Evolutionary conservation across 1,140 invertebrate genomes (phyloP).

Genomic region (Scaptodrosophila lebanonensis): DNA sequence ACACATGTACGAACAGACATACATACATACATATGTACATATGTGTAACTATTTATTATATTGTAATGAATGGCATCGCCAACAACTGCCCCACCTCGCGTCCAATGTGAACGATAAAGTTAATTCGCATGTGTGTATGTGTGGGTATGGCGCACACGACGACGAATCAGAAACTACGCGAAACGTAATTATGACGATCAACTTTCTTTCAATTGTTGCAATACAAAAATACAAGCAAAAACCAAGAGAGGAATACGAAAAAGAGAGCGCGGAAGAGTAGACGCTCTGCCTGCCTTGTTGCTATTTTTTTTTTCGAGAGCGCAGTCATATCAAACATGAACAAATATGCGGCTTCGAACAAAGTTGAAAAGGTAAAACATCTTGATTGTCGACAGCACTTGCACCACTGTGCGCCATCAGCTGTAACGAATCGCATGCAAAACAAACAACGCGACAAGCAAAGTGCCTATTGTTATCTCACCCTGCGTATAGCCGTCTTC

Average conservation of each 20-base stretch:
- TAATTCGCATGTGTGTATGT: background rate
- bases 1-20: background rate
- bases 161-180: constrained; percentile 21
- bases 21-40: no score
- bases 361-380: background rate
- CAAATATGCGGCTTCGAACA: constrained; percentile 20
- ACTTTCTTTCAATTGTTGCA: constrained; percentile 25
- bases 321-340: constrained; percentile 25
- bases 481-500: constrained; percentile 91
- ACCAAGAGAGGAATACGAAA: background rate
- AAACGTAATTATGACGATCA: constrained; percentile 41
- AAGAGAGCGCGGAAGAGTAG: constrained; percentile 6
- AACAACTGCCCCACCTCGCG: constrained; percentile 34
- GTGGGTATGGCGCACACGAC: constrained; percentile 16
- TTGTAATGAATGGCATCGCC: constrained; percentile 36
- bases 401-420: constrained; percentile 54
- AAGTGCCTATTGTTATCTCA: constrained; percentile 72
- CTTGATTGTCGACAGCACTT: background rate
- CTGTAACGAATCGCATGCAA: constrained; percentile 35
- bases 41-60: constrained; percentile 49
- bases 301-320: constrained; percentile 37
- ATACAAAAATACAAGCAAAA: constrained; percentile 19
- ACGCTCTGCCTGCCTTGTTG: constrained; percentile 5
- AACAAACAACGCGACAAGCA: background rate
- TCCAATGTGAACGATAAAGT: constrained; percentile 22